phyloP scores from a whole-genome alignment of 2,113 vertebrate genomes.

The Pangasianodon hypophthalmus region DNA sequence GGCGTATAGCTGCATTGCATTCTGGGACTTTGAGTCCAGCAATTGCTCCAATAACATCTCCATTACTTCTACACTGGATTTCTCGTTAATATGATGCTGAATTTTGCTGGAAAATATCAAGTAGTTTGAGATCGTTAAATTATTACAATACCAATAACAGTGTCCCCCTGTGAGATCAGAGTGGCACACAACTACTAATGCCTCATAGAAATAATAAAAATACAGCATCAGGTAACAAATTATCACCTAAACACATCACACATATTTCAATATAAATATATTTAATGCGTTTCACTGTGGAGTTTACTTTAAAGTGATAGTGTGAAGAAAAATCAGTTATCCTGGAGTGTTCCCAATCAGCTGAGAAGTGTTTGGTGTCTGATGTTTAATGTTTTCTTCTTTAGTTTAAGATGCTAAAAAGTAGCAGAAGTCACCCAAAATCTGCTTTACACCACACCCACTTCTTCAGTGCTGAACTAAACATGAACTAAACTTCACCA shows the following conservation, averaged over 20 bases:
- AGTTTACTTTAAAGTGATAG: neutral
- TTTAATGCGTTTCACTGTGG: neutral
- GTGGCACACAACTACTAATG: neutral
- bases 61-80: neutral
- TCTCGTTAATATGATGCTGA: neutral
- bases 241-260: neutral
- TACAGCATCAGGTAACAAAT: neutral
- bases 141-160: neutral
- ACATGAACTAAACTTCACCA: neutral
- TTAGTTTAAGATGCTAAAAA: neutral
- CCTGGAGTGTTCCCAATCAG: neutral
- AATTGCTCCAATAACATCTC: neutral
- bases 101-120: neutral
- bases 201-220: neutral
- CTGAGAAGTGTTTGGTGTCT: neutral
- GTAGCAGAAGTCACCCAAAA: neutral
- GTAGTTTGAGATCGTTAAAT: neutral
- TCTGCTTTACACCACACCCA: neutral
- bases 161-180: neutral
- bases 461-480: neutral
- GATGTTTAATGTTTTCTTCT: neutral
- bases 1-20: neutral
- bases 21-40: neutral
- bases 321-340: neutral
- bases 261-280: neutral